Conservation (phyloP, 2,888 invertebrate species). For the Oligia latruncula region DNA sequence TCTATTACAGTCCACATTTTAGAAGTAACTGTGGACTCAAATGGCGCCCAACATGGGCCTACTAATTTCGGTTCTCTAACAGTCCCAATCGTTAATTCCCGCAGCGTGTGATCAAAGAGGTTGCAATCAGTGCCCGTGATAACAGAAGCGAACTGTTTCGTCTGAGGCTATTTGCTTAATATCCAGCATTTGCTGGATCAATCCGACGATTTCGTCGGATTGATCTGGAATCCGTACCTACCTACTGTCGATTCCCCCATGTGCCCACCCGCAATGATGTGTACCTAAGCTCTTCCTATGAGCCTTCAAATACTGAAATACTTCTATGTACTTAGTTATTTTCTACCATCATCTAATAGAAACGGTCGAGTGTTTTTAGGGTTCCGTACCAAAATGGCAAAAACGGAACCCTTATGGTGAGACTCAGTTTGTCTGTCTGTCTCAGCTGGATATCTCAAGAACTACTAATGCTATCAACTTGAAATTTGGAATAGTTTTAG, state of each 20-base stretch:
- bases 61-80: not conserved
- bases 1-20: not conserved
- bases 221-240: conserved; percentile 1
- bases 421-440: too few species aligned
- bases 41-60: conserved; percentile 18
- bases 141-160: conserved; percentile 32
- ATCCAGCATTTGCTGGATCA: too few species aligned
- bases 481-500: too few species aligned
- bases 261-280: not conserved
- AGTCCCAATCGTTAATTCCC: conserved; percentile 16
- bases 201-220: too few species aligned
- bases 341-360: not conserved
- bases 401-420: too few species aligned
- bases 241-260: not conserved
- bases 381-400: too few species aligned
- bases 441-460: too few species aligned
- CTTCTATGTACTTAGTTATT: not conserved
- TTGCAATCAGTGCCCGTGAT: conserved; percentile 43
- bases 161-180: conserved; percentile 36
- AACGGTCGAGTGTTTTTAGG: not conserved
- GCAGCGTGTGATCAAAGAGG: conserved; percentile 29
- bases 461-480: too few species aligned
- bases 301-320: not conserved
- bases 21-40: not conserved
- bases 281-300: not conserved